phyloP scores from a whole-genome alignment of 2,797 vertebrate species.

The Epinephelus coioides region DNA sequence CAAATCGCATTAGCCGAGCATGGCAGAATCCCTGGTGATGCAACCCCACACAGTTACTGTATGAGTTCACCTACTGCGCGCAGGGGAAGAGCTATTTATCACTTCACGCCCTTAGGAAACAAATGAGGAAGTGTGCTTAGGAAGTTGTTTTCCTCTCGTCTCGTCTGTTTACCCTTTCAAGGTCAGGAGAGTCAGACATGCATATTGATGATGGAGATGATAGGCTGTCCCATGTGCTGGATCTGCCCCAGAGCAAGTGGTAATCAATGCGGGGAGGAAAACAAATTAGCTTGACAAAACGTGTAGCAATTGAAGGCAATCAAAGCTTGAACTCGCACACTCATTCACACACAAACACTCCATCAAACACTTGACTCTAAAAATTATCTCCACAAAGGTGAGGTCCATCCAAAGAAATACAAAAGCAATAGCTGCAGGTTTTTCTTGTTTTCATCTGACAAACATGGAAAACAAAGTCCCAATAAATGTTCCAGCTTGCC shows the following conservation, averaged over 20 bases:
- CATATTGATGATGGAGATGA: constrained; percentile 61
- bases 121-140: constrained; percentile 14
- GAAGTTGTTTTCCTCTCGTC: constrained; percentile 53
- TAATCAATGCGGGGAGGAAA: constrained; percentile 56
- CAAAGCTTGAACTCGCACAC: constrained; percentile 15
- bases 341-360: constrained; percentile 1
- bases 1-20: constrained; percentile 69
- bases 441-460: constrained; percentile 45
- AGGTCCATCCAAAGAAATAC: constrained; percentile 33
- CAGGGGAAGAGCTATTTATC: constrained; percentile 44
- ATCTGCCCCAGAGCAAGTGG: constrained; percentile 48
- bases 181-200: constrained; percentile 53
- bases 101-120: constrained; percentile 43
- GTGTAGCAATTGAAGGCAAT: constrained; percentile 33
- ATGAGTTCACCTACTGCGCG: constrained; percentile 36
- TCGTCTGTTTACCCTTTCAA: constrained; percentile 53
- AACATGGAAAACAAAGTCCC: constrained; percentile 63
- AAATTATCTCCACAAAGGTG: constrained; percentile 5
- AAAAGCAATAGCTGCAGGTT: constrained; percentile 23
- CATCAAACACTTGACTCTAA: not conserved
- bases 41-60: constrained; percentile 60
- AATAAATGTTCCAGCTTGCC: constrained; percentile 61
- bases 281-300: constrained; percentile 58
- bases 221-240: constrained; percentile 2
- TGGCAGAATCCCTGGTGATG: constrained; percentile 63